Conservation (phyloP, 2,888 invertebrate species). For the Chloromyia formosa region DNA sequence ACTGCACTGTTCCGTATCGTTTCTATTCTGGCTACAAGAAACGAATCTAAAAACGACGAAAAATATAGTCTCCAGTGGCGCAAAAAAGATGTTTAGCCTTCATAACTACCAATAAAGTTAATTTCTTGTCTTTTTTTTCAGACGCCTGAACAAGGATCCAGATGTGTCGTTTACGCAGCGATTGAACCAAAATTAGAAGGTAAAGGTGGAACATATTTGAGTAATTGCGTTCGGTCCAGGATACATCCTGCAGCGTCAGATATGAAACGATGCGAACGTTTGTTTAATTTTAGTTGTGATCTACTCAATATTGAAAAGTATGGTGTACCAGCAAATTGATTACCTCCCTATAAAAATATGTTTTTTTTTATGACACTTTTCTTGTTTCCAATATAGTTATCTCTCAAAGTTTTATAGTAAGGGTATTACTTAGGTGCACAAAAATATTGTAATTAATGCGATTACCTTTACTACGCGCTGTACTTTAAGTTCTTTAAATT, state of each 20-base stretch:
- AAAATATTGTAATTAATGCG: too few species aligned
- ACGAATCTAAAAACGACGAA: too few species aligned
- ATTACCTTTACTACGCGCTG: too few species aligned
- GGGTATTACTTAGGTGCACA: too few species aligned
- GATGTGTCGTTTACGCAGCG: conserved; percentile 79
- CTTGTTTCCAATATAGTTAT: too few species aligned
- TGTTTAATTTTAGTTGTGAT: conserved; percentile 75
- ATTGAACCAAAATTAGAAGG: conserved; percentile 77
- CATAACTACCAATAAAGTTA: neutral
- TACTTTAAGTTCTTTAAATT: too few species aligned
- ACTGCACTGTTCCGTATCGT: too few species aligned
- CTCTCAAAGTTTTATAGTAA: too few species aligned
- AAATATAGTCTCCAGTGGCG: too few species aligned
- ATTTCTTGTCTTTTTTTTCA: conserved; percentile 55
- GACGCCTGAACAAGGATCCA: conserved; percentile 82
- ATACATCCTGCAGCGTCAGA: conserved; percentile 69
- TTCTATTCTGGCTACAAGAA: too few species aligned
- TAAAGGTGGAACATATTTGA: conserved; percentile 82
- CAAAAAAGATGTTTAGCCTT: too few species aligned
- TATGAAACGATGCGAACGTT: conserved; percentile 69
- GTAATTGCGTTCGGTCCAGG: conserved; percentile 74
- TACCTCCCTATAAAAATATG: neutral
- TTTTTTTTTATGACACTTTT: too few species aligned
- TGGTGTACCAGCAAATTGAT: conserved; percentile 56
- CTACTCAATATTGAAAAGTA: conserved; percentile 68